phyloP scores from a whole-genome alignment of 1,140 invertebrate genomes.

The Proales similis region DNA sequence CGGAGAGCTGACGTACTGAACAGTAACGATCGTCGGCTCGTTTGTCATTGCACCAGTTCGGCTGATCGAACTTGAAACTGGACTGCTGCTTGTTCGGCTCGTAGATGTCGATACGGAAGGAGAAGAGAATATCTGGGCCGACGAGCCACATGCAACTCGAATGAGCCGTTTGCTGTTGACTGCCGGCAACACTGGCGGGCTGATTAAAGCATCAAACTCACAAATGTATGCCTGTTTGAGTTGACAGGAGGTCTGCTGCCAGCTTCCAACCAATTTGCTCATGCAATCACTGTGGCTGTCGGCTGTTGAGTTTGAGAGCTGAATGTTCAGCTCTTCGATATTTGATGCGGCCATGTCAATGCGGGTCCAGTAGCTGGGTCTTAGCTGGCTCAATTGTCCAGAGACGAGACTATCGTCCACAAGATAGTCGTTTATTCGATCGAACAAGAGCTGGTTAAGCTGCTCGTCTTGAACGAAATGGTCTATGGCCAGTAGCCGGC shows the following conservation, averaged over 20 bases:
- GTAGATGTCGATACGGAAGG: neutral
- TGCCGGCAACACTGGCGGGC: neutral
- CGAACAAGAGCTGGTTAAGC: neutral
- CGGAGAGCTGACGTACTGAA: no score
- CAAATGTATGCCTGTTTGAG: constrained; percentile 7
- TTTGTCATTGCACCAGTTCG: no score
- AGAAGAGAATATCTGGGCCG: constrained; percentile 21
- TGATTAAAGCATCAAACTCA: constrained; percentile 2
- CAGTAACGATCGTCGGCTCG: no score
- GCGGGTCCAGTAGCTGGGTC: no score
- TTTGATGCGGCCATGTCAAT: no score
- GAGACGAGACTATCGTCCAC: no score
- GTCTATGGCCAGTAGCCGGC: neutral
- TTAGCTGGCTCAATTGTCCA: no score
- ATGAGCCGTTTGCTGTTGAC: constrained; percentile 5
- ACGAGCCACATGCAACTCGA: constrained; percentile 9
- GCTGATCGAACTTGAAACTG: constrained; percentile 17
- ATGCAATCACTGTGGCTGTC: constrained; percentile 6
- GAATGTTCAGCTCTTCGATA: no score
- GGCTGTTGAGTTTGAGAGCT: neutral
- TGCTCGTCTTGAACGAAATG: constrained; percentile 15
- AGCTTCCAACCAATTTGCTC: neutral
- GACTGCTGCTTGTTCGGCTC: neutral
- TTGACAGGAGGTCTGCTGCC: constrained; percentile 3
- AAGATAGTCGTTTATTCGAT: neutral